phyloP scores from a whole-genome alignment of 2,888 invertebrate genomes.

The Orthosia incerta region DNA sequence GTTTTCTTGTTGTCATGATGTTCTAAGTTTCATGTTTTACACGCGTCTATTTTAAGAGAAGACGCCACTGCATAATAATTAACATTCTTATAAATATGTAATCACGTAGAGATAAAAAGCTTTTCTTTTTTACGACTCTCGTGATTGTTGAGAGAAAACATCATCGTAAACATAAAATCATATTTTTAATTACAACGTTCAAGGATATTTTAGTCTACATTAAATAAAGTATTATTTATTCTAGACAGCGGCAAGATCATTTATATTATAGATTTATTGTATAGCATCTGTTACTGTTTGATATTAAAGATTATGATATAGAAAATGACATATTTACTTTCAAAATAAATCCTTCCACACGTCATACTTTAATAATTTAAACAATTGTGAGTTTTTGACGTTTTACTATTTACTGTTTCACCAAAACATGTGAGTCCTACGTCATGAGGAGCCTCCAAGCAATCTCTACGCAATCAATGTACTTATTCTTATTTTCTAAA shows the following conservation, averaged over 20 bases:
- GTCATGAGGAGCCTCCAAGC: neutral
- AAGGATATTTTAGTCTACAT: constrained; percentile 21
- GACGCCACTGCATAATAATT: neutral
- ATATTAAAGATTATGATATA: constrained; percentile 25
- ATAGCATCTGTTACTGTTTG: constrained; percentile 29
- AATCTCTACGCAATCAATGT: constrained; percentile 14
- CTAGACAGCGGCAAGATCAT: constrained; percentile 29
- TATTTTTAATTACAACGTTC: constrained; percentile 26
- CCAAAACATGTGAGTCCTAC: constrained; percentile 31
- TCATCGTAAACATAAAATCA: constrained; percentile 35
- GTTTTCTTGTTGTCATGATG: neutral
- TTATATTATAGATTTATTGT: constrained; percentile 14
- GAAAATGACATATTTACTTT: constrained; percentile 29
- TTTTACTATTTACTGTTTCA: constrained; percentile 39
- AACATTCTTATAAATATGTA: constrained; percentile 7
- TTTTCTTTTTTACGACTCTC: constrained; percentile 23
- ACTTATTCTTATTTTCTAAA: constrained; percentile 1
- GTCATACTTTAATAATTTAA: constrained; percentile 13
- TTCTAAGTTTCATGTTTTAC: neutral
- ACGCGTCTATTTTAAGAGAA: constrained; percentile 26
- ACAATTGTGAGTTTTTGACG: constrained; percentile 24
- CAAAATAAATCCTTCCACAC: constrained; percentile 7
- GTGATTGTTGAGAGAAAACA: constrained; percentile 33
- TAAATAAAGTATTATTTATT: constrained; percentile 35
- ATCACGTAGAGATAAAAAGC: constrained; percentile 9